Evolutionary conservation across 1,140 invertebrate genomes (phyloP), one percentile per base, ranked within the genome.

Genomic region (Anthonomus grandis): DNA sequence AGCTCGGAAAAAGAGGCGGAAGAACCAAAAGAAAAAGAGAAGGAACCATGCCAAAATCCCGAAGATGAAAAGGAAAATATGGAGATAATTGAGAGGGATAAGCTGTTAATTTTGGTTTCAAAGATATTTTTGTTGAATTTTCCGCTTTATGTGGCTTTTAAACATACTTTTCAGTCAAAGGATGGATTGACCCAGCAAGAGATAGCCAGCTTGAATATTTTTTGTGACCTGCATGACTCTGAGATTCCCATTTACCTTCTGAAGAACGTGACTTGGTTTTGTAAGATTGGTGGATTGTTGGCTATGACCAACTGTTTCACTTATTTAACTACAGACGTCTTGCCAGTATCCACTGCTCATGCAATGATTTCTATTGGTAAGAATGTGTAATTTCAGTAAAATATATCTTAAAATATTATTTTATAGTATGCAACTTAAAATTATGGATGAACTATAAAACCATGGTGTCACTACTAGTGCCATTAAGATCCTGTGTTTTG

Each of bases 401-500:
- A 45, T 23, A 37, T 39, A 1, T 50, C 22, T 57, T 57, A 24
- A 10, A 25, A 25, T 27, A 23, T 47, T 24, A 45, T 37, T 17
- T 70, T 72, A 34, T 51, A 67, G 87, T 94, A 59, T 91, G 91
- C 55, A 94, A 95, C 81, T 83, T 96, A 34, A 92, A 95, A 70
- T 75, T 94, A n/a, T 96, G 93, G 93, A 82, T 96, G 63, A 95
- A 95, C 76, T 92, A 90, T 66, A 84, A 88, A 64, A 90, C 90
- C 46, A 87, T 94, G 37, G 83, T 93, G 64, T 89, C 93, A 70
- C 80, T 91, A 56, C 91, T 94, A 71, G 85, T 93, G 69, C 91
- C 91, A 27, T 74, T 95, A 34, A 81, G 92, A 44, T 86, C 87
- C 57, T 85, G 86, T 65, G 89, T 95, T 56, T 81, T 96, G 63